These are phyloP conservation scores for Cryptoleucopteryx plumbea DNA, from an alignment of 2,113 vertebrate genomes.

Conservation along the genomic window DNA sequence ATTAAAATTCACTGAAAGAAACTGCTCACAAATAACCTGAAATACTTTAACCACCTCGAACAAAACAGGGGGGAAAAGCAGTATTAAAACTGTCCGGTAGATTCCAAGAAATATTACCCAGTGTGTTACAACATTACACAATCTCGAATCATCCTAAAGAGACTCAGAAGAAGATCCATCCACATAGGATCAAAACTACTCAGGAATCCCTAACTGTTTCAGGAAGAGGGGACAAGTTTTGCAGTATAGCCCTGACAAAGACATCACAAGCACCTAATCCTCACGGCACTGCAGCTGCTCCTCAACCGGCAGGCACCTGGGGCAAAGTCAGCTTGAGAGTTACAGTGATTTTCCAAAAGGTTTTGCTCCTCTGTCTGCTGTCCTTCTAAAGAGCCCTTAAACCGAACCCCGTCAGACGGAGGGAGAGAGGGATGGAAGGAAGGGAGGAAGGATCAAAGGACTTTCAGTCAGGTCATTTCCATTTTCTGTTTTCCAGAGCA, in stretches of 20 bases:
- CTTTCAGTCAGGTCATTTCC: neutral
- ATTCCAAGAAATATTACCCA: neutral
- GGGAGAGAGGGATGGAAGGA: neutral
- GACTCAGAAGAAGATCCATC: neutral
- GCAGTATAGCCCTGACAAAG: neutral
- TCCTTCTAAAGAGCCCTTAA: neutral
- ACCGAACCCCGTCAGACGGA: accelerated
- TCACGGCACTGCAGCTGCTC: neutral
- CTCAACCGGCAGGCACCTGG: accelerated
- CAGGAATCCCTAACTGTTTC: neutral
- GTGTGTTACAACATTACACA: neutral
- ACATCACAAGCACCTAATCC: accelerated
- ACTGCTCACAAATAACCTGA: neutral
- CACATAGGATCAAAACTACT: neutral
- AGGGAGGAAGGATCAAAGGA: no score
- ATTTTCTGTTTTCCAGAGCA: neutral
- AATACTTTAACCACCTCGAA: neutral
- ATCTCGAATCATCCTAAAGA: neutral
- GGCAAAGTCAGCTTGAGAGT: neutral
- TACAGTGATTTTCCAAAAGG: accelerated
- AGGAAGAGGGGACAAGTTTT: neutral
- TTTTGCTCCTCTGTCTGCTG: neutral
- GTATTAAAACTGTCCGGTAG: neutral
- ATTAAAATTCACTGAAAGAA: neutral
- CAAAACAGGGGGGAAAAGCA: neutral